Base-by-base conservation (phyloP, 2,113 vertebrate genomes). In the Garra rufa region DNA sequence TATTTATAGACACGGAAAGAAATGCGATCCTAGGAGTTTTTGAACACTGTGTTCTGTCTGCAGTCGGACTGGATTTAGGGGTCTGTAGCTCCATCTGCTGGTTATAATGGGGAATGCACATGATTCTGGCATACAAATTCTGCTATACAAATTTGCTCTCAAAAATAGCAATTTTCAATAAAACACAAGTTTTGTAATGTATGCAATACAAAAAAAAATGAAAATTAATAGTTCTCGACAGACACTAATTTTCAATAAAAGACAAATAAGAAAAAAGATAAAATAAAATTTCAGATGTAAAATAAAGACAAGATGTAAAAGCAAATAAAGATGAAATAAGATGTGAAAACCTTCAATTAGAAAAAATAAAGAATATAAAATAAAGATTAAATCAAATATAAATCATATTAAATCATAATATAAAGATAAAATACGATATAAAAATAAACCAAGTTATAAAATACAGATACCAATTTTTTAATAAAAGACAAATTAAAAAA, bases 1-100 rank as follows among this genome's bases (percentile, higher is more conserved):
- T 93, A 94, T 94, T 94, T 92, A 92, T 88, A 90, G 93, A 86
- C 88, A 82, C 85, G 88, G 90, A 88, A 81, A 89, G 92, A 93
- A 94, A 92, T 87, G 38, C 86, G 90, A 94, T 92, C 88, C 87
- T 78, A 75, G 84, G 70, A 91, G 90, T 89, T 86, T 91, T 89
- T 91, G 89, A 92, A 83, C 91, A 89, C 81, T 93, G 87, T 79
- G 77, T 88, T 2, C 86, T 28, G 50, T 48, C 38, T 61, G 77
- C 21, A 17, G 34, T 41, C 76, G 21, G 26, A 19, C 1, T 70
- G 28, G 48, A 89, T 87, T 61, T 19, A 76, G 87, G 73, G 79
- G 57, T 75, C 46, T 84, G 48, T 84, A 78, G 87, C 82, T 24
- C 71, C 81, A 83, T 78, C 91, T 86, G 88, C 76, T 90, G 91